Percentiles rank a stretch among this genome's conserved stretches.
phyloP scores from a whole-genome alignment of 1,140 invertebrate species.

The Drosophila navojoa region DNA sequence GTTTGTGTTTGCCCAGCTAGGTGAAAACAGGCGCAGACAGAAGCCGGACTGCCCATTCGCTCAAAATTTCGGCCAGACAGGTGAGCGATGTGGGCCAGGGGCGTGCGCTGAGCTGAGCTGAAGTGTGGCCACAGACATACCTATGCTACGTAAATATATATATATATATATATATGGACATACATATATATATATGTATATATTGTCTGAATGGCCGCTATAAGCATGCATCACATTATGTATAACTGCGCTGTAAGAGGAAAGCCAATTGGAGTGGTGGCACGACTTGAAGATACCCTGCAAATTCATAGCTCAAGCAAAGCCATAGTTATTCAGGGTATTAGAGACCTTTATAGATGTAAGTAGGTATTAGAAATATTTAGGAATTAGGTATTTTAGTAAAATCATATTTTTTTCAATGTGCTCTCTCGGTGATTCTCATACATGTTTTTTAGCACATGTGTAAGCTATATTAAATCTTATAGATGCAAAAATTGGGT shows the following conservation, averaged over 20 bases:
- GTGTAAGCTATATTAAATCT: too few species aligned
- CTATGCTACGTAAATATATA: neutral
- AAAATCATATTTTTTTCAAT: too few species aligned
- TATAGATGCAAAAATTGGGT: too few species aligned
- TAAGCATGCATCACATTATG: slow-evolving; percentile 39
- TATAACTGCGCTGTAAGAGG: slow-evolving; percentile 11
- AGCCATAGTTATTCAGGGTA: too few species aligned
- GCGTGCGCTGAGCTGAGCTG: neutral
- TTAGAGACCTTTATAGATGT: too few species aligned
- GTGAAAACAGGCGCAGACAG: slow-evolving; percentile 48
- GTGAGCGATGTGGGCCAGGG: neutral
- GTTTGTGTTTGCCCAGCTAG: slow-evolving; percentile 47
- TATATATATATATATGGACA: neutral
- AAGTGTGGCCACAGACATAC: neutral
- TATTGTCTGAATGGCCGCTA: slow-evolving; percentile 15
- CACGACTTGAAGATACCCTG: neutral
- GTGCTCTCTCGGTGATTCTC: neutral
- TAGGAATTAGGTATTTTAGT: too few species aligned
- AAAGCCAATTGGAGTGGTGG: neutral
- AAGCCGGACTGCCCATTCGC: slow-evolving; percentile 9
- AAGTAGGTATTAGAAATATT: too few species aligned
- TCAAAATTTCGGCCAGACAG: slow-evolving; percentile 22
- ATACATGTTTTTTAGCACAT: too few species aligned
- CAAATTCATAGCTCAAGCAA: neutral
- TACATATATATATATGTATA: slow-evolving; percentile 7